phyloP scores from a whole-genome alignment of 2,888 invertebrate genomes.

The Tetrapedia diversipes region DNA sequence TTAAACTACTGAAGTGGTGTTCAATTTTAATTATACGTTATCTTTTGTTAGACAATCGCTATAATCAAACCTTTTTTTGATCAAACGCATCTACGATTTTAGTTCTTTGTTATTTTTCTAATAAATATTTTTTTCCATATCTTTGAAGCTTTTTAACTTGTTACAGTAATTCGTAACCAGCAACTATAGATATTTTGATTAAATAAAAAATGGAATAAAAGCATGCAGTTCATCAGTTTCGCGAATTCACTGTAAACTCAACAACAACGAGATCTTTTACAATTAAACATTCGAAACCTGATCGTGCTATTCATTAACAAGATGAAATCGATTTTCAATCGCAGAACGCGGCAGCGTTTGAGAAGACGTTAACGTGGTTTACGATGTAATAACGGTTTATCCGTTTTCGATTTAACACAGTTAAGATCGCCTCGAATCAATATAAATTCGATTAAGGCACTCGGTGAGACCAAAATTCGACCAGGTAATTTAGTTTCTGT shows the following conservation, averaged over 20 bases:
- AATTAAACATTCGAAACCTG: constrained; percentile 5
- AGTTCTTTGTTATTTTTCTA: too few species aligned
- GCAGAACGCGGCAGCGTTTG: not conserved
- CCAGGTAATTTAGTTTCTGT: constrained; percentile 31
- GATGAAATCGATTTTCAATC: constrained; percentile 31
- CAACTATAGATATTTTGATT: not conserved
- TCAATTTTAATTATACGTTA: too few species aligned
- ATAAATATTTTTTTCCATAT: too few species aligned
- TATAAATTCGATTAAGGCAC: constrained; percentile 37
- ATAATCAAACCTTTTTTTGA: too few species aligned
- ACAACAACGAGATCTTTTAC: not conserved
- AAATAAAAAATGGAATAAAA: not conserved
- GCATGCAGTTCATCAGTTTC: not conserved
- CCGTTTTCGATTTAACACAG: constrained; percentile 33
- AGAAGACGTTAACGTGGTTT: constrained; percentile 27
- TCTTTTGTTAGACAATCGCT: too few species aligned
- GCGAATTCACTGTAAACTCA: not conserved
- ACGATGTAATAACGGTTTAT: constrained; percentile 31
- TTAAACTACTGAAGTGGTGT: too few species aligned
- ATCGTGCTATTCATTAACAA: constrained; percentile 4
- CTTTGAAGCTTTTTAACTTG: too few species aligned
- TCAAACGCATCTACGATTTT: too few species aligned
- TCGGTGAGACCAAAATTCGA: constrained; percentile 18
- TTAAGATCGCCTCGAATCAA: constrained; percentile 44
- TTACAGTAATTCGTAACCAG: too few species aligned